Evolutionary conservation across 1,140 invertebrate species (phyloP).

Genomic region (Coenobita brevimanus): DNA sequence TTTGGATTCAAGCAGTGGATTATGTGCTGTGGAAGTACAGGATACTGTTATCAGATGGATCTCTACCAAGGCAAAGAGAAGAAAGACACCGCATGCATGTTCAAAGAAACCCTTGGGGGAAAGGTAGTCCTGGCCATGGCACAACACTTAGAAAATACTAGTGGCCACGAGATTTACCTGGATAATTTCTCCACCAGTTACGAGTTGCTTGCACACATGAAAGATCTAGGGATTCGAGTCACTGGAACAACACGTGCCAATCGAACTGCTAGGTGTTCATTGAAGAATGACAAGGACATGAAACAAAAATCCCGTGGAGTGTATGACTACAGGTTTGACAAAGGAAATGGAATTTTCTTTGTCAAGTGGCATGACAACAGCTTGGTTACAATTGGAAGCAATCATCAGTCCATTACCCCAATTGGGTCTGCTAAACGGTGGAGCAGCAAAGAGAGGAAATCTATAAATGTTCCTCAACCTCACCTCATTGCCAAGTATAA

Average conservation of each 20-base stretch:
- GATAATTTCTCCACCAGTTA: constrained; percentile 48
- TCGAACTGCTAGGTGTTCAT: constrained; percentile 11
- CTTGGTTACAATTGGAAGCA: too few species aligned
- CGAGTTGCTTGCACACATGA: constrained; percentile 39
- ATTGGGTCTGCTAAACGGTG: constrained; percentile 14
- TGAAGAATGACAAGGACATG: constrained; percentile 29
- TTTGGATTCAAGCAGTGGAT: constrained; percentile 55
- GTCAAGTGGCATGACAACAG: too few species aligned
- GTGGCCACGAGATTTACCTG: constrained; percentile 36
- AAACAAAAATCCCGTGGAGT: constrained; percentile 12
- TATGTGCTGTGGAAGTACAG: constrained; percentile 1
- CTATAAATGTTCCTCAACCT: constrained; percentile 26
- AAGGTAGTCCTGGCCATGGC: constrained; percentile 39
- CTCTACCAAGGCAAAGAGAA: constrained; percentile 47
- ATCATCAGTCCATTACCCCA: not conserved
- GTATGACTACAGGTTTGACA: constrained; percentile 39
- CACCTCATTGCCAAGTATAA: constrained; percentile 13
- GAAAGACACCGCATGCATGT: constrained; percentile 32
- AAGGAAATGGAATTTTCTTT: constrained; percentile 35
- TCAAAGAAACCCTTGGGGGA: constrained; percentile 29
- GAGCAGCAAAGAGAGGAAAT: constrained; percentile 36
- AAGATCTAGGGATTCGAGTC: constrained; percentile 29
- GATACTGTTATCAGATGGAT: constrained; percentile 36
- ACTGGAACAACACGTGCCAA: constrained; percentile 39
- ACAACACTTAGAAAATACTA: constrained; percentile 42